Evolutionary conservation across 2,888 invertebrate species (phyloP).

Genomic region (Parasteatoda lunata): DNA sequence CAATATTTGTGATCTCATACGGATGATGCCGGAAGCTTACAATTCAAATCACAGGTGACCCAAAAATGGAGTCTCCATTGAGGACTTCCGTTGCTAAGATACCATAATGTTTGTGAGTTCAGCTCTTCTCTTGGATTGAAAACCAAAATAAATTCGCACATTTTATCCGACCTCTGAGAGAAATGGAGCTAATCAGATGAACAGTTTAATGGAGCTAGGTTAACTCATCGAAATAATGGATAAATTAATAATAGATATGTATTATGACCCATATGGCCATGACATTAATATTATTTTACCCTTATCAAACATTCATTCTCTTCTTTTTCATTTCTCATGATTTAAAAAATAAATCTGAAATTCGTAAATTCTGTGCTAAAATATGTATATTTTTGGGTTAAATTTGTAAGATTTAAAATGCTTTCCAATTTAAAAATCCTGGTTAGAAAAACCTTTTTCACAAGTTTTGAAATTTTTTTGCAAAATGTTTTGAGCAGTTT

Average conservation of each 20-base stretch:
- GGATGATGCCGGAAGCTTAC: slow-evolving; percentile 57
- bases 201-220: slow-evolving; percentile 32
- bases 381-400: too few species aligned
- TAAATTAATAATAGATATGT: slow-evolving; percentile 18
- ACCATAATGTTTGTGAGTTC: slow-evolving; percentile 47
- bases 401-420: too few species aligned
- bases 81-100: slow-evolving; percentile 59
- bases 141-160: slow-evolving; percentile 29
- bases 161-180: slow-evolving; percentile 43
- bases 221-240: slow-evolving; percentile 17
- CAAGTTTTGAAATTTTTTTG: too few species aligned
- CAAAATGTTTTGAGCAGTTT: too few species aligned
- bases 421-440: too few species aligned
- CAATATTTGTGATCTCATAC: too few species aligned
- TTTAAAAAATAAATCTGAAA: too few species aligned
- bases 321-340: too few species aligned
- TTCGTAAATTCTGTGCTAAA: too few species aligned
- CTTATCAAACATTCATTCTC: too few species aligned
- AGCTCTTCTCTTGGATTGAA: slow-evolving; percentile 26
- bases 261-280: slow-evolving; percentile 15
- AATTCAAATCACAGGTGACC: slow-evolving; percentile 59
- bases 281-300: background rate
- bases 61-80: slow-evolving; percentile 23
- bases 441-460: too few species aligned
- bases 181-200: slow-evolving; percentile 42